Evolutionary conservation across 92 coral and sea anemone genomes (phyloP).

Genomic region (Parazoanthus swiftii): DNA sequence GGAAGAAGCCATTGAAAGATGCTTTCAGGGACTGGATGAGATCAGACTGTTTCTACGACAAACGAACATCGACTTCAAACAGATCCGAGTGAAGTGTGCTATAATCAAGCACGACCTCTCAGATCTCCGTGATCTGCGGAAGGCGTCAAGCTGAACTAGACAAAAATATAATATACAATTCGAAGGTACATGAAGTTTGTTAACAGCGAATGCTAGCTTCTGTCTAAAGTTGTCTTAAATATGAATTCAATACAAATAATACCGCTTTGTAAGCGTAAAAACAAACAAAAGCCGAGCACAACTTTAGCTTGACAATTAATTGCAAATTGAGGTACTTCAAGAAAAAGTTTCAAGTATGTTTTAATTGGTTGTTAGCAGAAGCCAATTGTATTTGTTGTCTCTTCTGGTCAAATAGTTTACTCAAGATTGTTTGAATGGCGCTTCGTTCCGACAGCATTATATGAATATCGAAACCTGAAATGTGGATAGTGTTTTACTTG

Average conservation of each 20-base stretch:
- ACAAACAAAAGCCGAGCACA: background rate
- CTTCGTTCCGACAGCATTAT: background rate
- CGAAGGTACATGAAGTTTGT: no score
- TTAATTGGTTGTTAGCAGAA: background rate
- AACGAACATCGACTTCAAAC: constrained; percentile 31
- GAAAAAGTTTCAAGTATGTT: background rate
- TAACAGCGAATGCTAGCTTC: background rate
- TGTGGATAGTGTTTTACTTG: background rate
- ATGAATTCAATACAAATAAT: background rate
- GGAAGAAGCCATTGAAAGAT: constrained; percentile 20
- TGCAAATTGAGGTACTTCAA: background rate
- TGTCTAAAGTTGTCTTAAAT: background rate
- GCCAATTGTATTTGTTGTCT: background rate
- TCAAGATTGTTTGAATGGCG: background rate
- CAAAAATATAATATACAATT: no score
- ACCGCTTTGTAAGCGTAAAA: background rate
- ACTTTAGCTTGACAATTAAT: no score
- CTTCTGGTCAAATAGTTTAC: background rate
- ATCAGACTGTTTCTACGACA: constrained; percentile 29
- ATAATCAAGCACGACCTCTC: constrained; percentile 31
- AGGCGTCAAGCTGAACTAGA: background rate
- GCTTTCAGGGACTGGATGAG: constrained; percentile 33
- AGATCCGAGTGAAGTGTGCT: constrained; percentile 37
- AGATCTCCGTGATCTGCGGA: constrained; percentile 13
- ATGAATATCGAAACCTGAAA: background rate